These are phyloP conservation scores for Sebastes reedi DNA, from an alignment of 2,797 vertebrate species.

Conservation along the genomic window DNA sequence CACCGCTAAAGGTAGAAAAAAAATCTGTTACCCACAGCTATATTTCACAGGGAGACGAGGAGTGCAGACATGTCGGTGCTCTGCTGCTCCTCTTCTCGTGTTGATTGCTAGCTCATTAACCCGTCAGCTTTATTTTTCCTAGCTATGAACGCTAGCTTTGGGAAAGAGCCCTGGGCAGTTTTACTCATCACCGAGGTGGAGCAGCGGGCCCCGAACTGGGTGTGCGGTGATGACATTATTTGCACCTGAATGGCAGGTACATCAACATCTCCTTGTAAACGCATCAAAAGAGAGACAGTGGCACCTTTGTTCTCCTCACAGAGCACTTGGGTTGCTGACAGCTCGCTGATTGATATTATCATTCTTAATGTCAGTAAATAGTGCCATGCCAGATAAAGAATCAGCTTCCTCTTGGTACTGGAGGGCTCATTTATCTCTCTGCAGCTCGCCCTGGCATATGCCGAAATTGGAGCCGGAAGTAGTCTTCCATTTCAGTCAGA, in stretches of 20 bases:
- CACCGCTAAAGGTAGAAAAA: slow-evolving; percentile 69
- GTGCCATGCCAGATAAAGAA: slow-evolving; percentile 84
- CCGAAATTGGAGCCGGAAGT: slow-evolving; percentile 80
- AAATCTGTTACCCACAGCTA: slow-evolving; percentile 76
- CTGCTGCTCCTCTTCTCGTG: slow-evolving; percentile 58
- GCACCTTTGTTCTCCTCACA: slow-evolving; percentile 83
- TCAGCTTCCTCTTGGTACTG: slow-evolving; percentile 79
- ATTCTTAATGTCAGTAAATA: slow-evolving; percentile 91
- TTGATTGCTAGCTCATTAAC: slow-evolving; percentile 82
- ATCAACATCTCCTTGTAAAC: slow-evolving; percentile 84
- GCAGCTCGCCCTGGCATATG: slow-evolving; percentile 69
- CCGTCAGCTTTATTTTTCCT: slow-evolving; percentile 65
- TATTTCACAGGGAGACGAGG: slow-evolving; percentile 65
- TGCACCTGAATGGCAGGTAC: slow-evolving; percentile 83
- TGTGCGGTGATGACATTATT: slow-evolving; percentile 82
- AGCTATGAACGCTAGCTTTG: slow-evolving; percentile 30
- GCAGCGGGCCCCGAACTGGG: slow-evolving; percentile 65
- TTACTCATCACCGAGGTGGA: slow-evolving; percentile 75
- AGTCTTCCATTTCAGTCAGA: slow-evolving; percentile 72
- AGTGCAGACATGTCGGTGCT: slow-evolving; percentile 71
- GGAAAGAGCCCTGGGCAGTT: slow-evolving; percentile 62
- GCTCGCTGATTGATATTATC: slow-evolving; percentile 88
- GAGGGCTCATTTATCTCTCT: slow-evolving; percentile 84
- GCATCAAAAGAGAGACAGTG: slow-evolving; percentile 81
- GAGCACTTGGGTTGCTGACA: slow-evolving; percentile 84